Evolutionary conservation across 2,888 invertebrate genomes (phyloP).

Genomic region (Drosophila fungiperda): DNA sequence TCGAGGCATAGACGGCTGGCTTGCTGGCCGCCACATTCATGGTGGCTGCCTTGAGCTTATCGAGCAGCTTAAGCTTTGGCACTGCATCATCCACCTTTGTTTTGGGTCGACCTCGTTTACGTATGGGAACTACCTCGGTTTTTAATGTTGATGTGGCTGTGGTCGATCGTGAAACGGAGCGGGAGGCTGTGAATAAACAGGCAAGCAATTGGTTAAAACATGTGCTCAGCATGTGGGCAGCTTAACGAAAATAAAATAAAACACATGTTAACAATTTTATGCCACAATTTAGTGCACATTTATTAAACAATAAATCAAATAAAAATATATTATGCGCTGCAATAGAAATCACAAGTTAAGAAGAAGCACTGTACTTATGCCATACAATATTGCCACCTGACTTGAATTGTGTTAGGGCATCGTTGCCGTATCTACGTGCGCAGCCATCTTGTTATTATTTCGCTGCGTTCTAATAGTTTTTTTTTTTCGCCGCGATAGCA

Average conservation of each 20-base stretch:
- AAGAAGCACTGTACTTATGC: constrained; percentile 62
- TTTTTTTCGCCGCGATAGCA: constrained; percentile 67
- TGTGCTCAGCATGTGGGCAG: constrained; percentile 2
- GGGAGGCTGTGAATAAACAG: constrained; percentile 21
- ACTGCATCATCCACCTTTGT: constrained; percentile 49
- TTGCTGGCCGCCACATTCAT: constrained; percentile 57
- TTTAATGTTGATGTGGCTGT: constrained; percentile 62
- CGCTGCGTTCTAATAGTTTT: constrained; percentile 38
- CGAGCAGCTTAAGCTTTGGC: constrained; percentile 68
- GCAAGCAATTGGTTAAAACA: constrained; percentile 55
- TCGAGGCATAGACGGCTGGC: constrained; percentile 82
- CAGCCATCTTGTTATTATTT: constrained; percentile 67
- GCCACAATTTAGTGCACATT: constrained; percentile 37
- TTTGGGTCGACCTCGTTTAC: constrained; percentile 78
- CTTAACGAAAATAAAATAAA: constrained; percentile 63
- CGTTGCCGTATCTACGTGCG: constrained; percentile 38
- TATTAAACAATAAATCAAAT: constrained; percentile 56
- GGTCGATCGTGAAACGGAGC: constrained; percentile 3
- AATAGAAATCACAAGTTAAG: constrained; percentile 53
- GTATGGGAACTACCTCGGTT: constrained; percentile 49
- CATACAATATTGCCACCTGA: constrained; percentile 35
- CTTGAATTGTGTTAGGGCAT: not conserved
- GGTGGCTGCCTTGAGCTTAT: constrained; percentile 72
- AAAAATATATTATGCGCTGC: constrained; percentile 49
- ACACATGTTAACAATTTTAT: constrained; percentile 59